These are phyloP conservation scores for Gobius niger DNA, from an alignment of 2,113 vertebrate species.

Conservation along the genomic window DNA sequence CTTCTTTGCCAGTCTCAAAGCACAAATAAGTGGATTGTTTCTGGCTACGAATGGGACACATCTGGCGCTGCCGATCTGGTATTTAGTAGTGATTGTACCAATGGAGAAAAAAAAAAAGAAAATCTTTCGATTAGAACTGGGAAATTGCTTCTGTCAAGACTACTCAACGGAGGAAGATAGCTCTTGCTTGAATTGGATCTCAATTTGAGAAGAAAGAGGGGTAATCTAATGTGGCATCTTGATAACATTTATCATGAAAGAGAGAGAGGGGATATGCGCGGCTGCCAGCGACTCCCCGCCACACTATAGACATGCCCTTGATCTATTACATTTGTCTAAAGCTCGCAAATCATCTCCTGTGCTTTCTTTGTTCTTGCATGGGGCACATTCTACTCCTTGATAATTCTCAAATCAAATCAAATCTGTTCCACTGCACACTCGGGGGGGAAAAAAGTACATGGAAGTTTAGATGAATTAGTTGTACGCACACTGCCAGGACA, in stretches of 20 bases:
- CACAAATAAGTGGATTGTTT: slow-evolving; percentile 20
- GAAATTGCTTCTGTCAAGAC: slow-evolving; percentile 77
- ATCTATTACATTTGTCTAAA: slow-evolving; percentile 23
- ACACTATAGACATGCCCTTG: slow-evolving; percentile 4
- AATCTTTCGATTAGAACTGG: slow-evolving; percentile 68
- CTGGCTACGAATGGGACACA: slow-evolving; percentile 48
- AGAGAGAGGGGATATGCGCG: slow-evolving; percentile 25
- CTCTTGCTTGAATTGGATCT: slow-evolving; percentile 60
- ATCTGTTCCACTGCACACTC: slow-evolving; percentile 24
- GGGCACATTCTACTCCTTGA: slow-evolving; percentile 10
- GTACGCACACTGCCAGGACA: too few relatives aligned
- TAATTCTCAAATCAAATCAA: slow-evolving; percentile 28
- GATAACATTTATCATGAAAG: slow-evolving; percentile 54
- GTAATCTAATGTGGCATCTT: slow-evolving; percentile 71
- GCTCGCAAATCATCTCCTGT: neutral
- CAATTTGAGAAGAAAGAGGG: slow-evolving; percentile 55
- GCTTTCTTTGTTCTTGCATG: neutral
- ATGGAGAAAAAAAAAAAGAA: slow-evolving; percentile 65
- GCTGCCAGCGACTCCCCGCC: slow-evolving; percentile 11
- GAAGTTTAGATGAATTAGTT: neutral
- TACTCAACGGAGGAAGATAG: slow-evolving; percentile 52
- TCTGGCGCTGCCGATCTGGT: slow-evolving; percentile 50
- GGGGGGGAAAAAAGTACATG: neutral
- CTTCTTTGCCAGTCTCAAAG: slow-evolving; percentile 16
- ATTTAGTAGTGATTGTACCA: slow-evolving; percentile 55